These are phyloP conservation scores for Tridacna crocea DNA, from an alignment of 2,888 invertebrate genomes.

Conservation along the genomic window DNA sequence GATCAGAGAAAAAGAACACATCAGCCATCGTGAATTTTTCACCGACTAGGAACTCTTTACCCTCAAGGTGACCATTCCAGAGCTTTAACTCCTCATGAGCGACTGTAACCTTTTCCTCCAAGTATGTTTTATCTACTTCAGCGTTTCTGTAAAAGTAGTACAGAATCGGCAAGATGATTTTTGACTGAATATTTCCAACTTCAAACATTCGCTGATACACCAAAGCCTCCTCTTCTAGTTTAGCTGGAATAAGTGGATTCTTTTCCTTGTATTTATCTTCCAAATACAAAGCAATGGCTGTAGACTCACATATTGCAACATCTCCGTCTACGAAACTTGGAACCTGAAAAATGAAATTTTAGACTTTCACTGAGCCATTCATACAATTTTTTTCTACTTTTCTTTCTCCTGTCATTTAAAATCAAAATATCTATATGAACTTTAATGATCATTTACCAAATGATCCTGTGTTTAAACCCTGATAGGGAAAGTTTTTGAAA, in stretches of 20 bases:
- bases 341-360: conserved; percentile 59
- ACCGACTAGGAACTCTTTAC: conserved; percentile 33
- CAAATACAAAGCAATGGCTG: conserved; percentile 72
- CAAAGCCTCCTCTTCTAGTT: conserved; percentile 46
- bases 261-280: conserved; percentile 61
- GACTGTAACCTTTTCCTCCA: conserved; percentile 17
- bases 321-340: conserved; percentile 76
- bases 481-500: too few relatives aligned
- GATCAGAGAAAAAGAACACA: conserved; percentile 32
- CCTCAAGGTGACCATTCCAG: conserved; percentile 32
- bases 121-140: conserved; percentile 23
- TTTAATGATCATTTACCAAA: too few relatives aligned
- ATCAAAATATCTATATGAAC: too few relatives aligned
- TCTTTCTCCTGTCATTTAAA: too few relatives aligned
- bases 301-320: conserved; percentile 74
- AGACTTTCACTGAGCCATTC: too few relatives aligned
- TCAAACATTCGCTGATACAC: conserved; percentile 71
- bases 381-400: too few relatives aligned
- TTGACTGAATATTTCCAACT: conserved; percentile 24
- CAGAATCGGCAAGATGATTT: conserved; percentile 18
- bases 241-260: conserved; percentile 61
- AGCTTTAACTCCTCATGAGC: conserved; percentile 30
- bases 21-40: conserved; percentile 50
- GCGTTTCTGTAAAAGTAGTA: conserved; percentile 32
- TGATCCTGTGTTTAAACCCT: too few relatives aligned